Conservation (phyloP, 2,888 invertebrate genomes). For the Leptopilina syphax region DNA sequence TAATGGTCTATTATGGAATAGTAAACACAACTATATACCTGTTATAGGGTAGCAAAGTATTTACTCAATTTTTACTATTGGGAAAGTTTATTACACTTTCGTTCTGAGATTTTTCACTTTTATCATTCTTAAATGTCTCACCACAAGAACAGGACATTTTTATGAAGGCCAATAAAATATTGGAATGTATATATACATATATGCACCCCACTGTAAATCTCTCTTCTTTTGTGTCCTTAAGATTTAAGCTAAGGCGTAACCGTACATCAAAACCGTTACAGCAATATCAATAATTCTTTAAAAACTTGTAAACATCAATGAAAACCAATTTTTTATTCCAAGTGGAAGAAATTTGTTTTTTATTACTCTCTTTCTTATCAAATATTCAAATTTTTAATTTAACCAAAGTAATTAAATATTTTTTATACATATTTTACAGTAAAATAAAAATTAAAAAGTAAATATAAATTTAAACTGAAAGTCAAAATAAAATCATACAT, state of each 20-base stretch:
- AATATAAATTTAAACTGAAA: too few species aligned
- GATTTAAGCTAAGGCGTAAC: slow-evolving; percentile 22
- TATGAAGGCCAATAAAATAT: slow-evolving; percentile 21
- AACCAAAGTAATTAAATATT: too few species aligned
- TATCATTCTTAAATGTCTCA: slow-evolving; percentile 17
- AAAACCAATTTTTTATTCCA: too few species aligned
- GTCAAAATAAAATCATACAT: too few species aligned
- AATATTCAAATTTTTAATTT: too few species aligned
- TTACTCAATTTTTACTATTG: slow-evolving; percentile 7
- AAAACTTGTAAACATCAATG: background rate
- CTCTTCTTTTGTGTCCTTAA: background rate
- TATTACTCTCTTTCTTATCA: background rate
- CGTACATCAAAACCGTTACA: slow-evolving; percentile 29
- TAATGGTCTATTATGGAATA: too few species aligned
- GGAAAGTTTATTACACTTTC: too few species aligned
- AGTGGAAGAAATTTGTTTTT: background rate
- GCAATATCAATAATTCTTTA: background rate
- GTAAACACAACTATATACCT: too few species aligned
- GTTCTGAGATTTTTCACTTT: slow-evolving; percentile 11
- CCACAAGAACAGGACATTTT: slow-evolving; percentile 25
- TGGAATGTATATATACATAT: background rate
- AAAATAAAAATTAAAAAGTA: too few species aligned
- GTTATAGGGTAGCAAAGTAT: too few species aligned
- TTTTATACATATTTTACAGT: too few species aligned
- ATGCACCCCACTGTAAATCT: slow-evolving; percentile 28